phyloP scores from a whole-genome alignment of 1,140 invertebrate genomes.

The Daktulosphaira vitifoliae region DNA sequence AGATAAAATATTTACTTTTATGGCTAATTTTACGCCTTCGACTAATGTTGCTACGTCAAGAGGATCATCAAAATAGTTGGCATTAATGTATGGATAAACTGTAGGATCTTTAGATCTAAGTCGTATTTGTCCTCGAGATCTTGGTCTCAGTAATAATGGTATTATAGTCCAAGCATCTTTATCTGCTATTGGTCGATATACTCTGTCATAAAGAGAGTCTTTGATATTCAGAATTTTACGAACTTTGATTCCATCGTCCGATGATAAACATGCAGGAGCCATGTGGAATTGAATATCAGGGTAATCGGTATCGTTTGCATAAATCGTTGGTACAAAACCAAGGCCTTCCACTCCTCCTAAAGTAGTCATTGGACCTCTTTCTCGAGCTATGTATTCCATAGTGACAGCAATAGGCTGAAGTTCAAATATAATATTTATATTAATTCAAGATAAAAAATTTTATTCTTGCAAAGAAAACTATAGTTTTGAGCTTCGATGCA shows the following conservation, averaged over 20 bases:
- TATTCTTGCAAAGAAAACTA: no score
- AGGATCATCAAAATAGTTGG: constrained; percentile 76
- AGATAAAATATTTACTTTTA: constrained; percentile 39
- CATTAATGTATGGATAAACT: constrained; percentile 73
- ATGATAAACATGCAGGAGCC: constrained; percentile 74
- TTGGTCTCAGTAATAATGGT: constrained; percentile 68
- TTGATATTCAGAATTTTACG: constrained; percentile 70
- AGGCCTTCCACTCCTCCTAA: constrained; percentile 76
- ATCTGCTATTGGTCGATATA: constrained; percentile 65
- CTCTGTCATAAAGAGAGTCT: constrained; percentile 68
- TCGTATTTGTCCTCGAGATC: constrained; percentile 62
- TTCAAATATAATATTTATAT: constrained; percentile 38
- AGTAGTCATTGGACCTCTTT: constrained; percentile 72
- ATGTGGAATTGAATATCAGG: constrained; percentile 82
- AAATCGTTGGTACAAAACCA: constrained; percentile 73
- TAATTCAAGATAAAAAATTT: no score
- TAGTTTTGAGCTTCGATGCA: no score
- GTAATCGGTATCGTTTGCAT: constrained; percentile 62
- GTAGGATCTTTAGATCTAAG: constrained; percentile 70
- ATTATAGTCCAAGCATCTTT: constrained; percentile 75
- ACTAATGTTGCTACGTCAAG: constrained; percentile 66
- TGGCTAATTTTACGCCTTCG: constrained; percentile 55
- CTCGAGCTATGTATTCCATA: constrained; percentile 66
- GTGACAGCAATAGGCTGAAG: constrained; percentile 64
- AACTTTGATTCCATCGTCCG: constrained; percentile 55